These are phyloP conservation scores for Paedocypris sp. DNA, from an alignment of 2,113 vertebrate genomes.

Conservation along the genomic window DNA sequence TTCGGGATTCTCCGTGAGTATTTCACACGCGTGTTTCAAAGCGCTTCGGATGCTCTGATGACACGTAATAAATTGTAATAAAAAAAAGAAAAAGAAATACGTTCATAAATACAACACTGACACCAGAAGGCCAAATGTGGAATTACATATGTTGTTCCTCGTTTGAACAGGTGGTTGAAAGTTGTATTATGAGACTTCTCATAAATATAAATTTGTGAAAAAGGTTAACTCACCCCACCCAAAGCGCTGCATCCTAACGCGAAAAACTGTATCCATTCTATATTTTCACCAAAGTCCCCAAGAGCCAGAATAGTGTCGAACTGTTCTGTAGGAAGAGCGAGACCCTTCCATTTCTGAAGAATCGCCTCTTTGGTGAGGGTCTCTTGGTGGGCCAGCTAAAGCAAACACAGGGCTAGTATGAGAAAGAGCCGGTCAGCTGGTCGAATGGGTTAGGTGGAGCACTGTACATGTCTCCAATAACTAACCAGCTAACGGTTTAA, in stretches of 20 bases:
- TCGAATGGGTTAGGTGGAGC: not conserved
- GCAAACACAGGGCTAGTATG: too few species aligned
- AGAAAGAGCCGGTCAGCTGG: not conserved
- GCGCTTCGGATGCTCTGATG: slow-evolving; percentile 64
- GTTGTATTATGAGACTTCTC: too few species aligned
- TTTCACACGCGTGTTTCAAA: slow-evolving; percentile 74
- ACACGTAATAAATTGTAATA: too few species aligned
- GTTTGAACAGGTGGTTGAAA: too few species aligned
- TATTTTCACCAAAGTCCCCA: slow-evolving; percentile 48
- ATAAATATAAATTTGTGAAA: too few species aligned
- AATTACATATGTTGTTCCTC: too few species aligned
- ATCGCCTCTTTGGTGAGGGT: slow-evolving; percentile 53
- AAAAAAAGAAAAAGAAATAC: too few species aligned
- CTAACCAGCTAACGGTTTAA: slow-evolving; percentile 36
- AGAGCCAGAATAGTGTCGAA: slow-evolving; percentile 61
- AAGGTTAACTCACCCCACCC: slow-evolving; percentile 67
- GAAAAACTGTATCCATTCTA: slow-evolving; percentile 78
- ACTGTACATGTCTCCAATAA: not conserved
- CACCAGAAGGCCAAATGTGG: not conserved
- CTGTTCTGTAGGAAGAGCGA: slow-evolving; percentile 67
- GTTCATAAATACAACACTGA: slow-evolving; percentile 21
- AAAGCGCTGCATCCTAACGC: slow-evolving; percentile 74
- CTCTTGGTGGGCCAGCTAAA: slow-evolving; percentile 49
- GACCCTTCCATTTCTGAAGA: slow-evolving; percentile 63
- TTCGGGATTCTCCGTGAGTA: slow-evolving; percentile 72